Base-by-base conservation (phyloP, 2,113 vertebrate genomes). In the Ancistrus triradiatus region DNA sequence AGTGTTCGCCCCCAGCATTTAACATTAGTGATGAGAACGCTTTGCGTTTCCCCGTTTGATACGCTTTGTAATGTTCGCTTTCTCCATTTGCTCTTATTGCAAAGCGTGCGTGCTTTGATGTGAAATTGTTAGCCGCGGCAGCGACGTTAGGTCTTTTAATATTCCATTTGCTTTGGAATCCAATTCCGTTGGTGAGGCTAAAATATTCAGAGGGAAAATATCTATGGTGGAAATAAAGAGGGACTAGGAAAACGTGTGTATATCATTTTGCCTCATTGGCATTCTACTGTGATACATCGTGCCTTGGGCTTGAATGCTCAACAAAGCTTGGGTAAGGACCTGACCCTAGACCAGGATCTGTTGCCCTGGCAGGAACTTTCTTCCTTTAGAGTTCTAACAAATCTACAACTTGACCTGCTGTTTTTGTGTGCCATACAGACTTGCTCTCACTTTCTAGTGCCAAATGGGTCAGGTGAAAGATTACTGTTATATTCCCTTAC, bases 311-410 rank as follows among this genome's bases (percentile, higher is more conserved):
- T 18, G 25, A 33, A 44, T 18, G 7, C 15, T 7, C 27, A 7
- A 43, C n/a, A n/a, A n/a, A 27, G 2, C 56, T 10, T 10, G 6
- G 24, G 43, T 19, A 6, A 14, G 11, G 40, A 28, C 6, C n/a
- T 7, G 56, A 7, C 19, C 7, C 24, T 9, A 17, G 18, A 13
- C 7, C 44, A 2, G 1, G 3, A n/a, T 25, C 42, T 7, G 11
- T 13, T 17, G 14, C 35, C 7, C 10, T 7, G 24, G 17, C 15
- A 31, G 6, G 31, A 57, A 28, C 6, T 37, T 11, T 7, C n/a
- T 2, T 37, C 43, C 25, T 18, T 6, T 56, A 55, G 63, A 43
- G 14, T 25, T 22, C 52, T 21, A 42, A 63, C 24, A 31, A 28
- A 55, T 46, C 15, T 14, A 33, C 15, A 37, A 25, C 35, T 25